Base-by-base conservation (phyloP, 1,140 invertebrate genomes). In the Heliothis virescens region DNA sequence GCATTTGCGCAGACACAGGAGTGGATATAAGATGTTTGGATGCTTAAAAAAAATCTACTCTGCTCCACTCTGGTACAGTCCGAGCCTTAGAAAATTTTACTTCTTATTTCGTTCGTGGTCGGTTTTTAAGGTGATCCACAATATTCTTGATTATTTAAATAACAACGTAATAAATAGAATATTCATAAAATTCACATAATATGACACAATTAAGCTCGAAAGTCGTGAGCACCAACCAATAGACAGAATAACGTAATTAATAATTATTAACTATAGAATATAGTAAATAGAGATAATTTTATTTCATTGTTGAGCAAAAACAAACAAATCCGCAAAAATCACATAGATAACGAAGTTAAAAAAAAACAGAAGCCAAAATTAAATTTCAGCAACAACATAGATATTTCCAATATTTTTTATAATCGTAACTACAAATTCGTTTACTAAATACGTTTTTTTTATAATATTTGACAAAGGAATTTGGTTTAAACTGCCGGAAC, bases 321-420 rank as follows among this genome's bases (percentile, higher is more conserved):
- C 34, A 41, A 41, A 41, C 34, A 41, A 41, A 26, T 29, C 57
- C 3, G 3, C 26, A 12, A 18, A 67, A 67, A 71, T 71, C 18
- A 29, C 11, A 71, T 34, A 2, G 60, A 50, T n/a, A 62, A n/a
- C 1, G 5, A 74, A 74, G 11, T 13, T 12, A 57, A 12, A 1
- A 50, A 13, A 16, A 75, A 48, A 62, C 11, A 48, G 13, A 75
- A 48, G 57, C 72, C 41, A 62, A 48, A 75, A 75, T 75, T 13
- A 50, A 21, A 75, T 75, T 75, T 62, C 18, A 75, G 71, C 53
- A 10, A 59, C 47, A 62, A 50, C 18, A 29, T 21, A 75, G 12
- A 72, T 57, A 26, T 12, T 21, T 18, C 11, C 15, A 65, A 65
- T 62, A n/a, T n/a, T 12, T 41, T 41, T 13, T 63, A 34, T 9